These are phyloP conservation scores for Helicorthomorpha holstii DNA, from an alignment of 1,140 invertebrate species.

Conservation along the genomic window DNA sequence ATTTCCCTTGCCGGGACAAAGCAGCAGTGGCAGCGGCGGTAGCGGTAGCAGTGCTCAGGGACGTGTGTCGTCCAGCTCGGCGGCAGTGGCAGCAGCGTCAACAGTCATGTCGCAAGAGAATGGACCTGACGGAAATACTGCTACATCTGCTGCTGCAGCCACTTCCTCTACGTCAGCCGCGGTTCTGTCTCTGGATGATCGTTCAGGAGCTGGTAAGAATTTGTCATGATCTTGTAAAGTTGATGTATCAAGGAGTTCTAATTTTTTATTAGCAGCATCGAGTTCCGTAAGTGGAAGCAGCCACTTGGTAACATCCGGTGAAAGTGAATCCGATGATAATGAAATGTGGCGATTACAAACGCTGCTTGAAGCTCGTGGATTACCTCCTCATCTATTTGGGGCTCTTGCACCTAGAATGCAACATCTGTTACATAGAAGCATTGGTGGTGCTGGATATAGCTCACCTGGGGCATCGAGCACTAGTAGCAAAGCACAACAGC, in stretches of 20 bases:
- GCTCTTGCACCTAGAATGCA: constrained; percentile 92
- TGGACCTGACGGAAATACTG: not conserved
- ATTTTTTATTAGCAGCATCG: constrained; percentile 18
- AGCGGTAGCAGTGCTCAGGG: no score
- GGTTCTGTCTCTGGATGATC: constrained; percentile 5
- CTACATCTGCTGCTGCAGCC: constrained; percentile 1
- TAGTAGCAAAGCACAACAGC: constrained; percentile 80
- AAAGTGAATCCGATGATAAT: constrained; percentile 50
- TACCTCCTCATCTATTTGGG: constrained; percentile 89
- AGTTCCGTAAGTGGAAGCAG: constrained; percentile 14
- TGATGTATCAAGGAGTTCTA: not conserved
- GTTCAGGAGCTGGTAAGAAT: constrained; percentile 8
- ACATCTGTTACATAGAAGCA: constrained; percentile 82
- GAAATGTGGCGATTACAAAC: constrained; percentile 78
- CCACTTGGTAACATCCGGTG: constrained; percentile 12
- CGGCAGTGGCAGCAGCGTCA: not conserved
- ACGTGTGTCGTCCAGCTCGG: constrained; percentile 11
- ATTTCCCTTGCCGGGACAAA: constrained; percentile 21
- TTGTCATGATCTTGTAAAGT: constrained; percentile 7
- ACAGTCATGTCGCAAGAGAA: not conserved
- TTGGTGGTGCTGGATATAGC: constrained; percentile 40
- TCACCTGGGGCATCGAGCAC: not conserved
- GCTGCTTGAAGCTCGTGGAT: constrained; percentile 75
- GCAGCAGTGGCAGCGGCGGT: constrained; percentile 17
- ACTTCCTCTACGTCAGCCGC: constrained; percentile 2